Evolutionary conservation across 2,888 invertebrate species (phyloP), one percentile per base, ranked within the genome.

Genomic region (Oscheius onirici): DNA sequence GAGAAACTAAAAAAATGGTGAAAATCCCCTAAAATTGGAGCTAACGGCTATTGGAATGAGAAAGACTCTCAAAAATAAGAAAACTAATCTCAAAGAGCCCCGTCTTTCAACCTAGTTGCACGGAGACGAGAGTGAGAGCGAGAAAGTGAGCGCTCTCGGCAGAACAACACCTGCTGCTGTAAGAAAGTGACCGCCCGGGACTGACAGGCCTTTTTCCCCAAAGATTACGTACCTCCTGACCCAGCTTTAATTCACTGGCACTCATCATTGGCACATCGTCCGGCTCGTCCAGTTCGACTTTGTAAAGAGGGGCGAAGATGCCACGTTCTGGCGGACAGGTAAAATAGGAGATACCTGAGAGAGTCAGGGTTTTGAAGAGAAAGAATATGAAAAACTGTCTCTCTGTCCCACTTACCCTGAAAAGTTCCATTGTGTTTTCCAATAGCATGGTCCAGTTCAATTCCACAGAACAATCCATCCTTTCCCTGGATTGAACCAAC

Each of bases 391-490:
- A 13, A 17, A 13, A 0, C 1, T 46, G 20, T 17, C 46, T 10
- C 46, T 46, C 8, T 17, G 43, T 43, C 10, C 15, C 43, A 2
- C 67, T 57, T 43, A 82, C 84, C 82, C 76, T 79, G 75, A 67
- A 77, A 81, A 51, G 89, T 88, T 52, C 92, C 92, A 88, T 92
- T 91, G 88, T 92, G 91, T 82, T 91, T 91, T 22, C 92, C 92
- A 5, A 90, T 88, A 54, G 89, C 89, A 69, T 89, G 88, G 67
- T 92, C 88, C 8, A 79, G 60, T 87, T 92, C 92, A 55, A 92
- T 89, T 10, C 92, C 92, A 87, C 92, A 92, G 91, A 91, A 92
- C 22, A 90, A 74, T 2, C 91, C 91, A 13, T 89, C 88, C 44
- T 91, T 91, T 54, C 91, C 89, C 57, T 91, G 89, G 8, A 91